phyloP scores from a whole-genome alignment of 2,113 vertebrate genomes.

The Oreotrochilus melanogaster region DNA sequence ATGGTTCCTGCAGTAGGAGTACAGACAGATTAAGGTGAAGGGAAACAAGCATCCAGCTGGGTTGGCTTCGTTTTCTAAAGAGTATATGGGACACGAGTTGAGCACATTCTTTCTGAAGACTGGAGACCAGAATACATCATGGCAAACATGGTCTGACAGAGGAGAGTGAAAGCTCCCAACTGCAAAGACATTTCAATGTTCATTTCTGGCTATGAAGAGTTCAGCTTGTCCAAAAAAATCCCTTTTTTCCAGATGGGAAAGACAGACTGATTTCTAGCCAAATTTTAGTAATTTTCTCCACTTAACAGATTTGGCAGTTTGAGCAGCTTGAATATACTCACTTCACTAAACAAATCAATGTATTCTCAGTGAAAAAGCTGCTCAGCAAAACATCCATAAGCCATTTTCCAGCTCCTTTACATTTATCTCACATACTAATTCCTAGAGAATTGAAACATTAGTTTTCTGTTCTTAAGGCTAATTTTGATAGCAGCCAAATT shows the following conservation, averaged over 20 bases:
- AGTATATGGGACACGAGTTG: neutral
- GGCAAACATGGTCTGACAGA: neutral
- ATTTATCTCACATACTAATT: neutral
- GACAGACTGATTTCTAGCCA: neutral
- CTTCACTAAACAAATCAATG: conserved; percentile 3
- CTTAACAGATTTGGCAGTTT: neutral
- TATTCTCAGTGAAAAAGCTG: neutral
- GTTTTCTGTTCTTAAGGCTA: neutral
- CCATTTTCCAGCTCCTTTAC: neutral
- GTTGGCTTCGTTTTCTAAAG: neutral
- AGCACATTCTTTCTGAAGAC: neutral
- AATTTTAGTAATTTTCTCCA: neutral
- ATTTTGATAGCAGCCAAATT: neutral
- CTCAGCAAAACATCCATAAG: neutral
- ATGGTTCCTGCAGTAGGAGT: neutral
- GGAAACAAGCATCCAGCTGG: neutral
- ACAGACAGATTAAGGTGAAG: neutral
- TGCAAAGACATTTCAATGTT: neutral
- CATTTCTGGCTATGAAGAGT: neutral
- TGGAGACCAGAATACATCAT: neutral
- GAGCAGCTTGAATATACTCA: neutral
- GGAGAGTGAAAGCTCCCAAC: neutral
- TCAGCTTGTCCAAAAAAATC: neutral
- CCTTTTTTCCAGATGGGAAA: neutral
- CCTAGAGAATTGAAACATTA: neutral